phyloP scores from a whole-genome alignment of 2,888 invertebrate genomes.

The Tetramorium bicarinatum region DNA sequence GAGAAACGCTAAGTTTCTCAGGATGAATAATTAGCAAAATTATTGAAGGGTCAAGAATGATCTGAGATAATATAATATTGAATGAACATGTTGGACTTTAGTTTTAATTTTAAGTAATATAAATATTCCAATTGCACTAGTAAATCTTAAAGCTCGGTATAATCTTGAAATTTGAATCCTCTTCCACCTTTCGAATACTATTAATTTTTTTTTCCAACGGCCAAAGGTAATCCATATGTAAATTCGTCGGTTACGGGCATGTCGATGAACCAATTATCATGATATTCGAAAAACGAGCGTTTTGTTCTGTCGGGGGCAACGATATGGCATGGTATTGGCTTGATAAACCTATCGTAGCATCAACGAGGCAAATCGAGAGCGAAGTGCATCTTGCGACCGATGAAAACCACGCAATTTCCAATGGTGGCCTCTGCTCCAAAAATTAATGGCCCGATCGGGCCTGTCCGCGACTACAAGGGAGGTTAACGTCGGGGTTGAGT shows the following conservation, averaged over 20 bases:
- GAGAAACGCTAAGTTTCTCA: neutral
- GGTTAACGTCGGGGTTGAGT: conserved; percentile 56
- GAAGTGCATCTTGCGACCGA: conserved; percentile 45
- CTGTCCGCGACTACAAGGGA: conserved; percentile 53
- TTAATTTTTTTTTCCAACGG: neutral
- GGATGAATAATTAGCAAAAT: neutral
- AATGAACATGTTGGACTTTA: neutral
- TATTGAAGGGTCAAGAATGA: neutral
- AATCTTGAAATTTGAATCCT: neutral
- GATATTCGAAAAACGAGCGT: conserved; percentile 40
- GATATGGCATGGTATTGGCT: conserved; percentile 37
- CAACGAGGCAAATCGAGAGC: conserved; percentile 42
- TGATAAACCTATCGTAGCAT: conserved; percentile 48
- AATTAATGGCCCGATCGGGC: conserved; percentile 58
- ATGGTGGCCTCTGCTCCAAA: conserved; percentile 50
- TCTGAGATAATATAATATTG: neutral
- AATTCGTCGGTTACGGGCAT: conserved; percentile 11
- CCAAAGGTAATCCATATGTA: conserved; percentile 12
- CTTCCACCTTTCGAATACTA: neutral
- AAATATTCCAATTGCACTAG: neutral
- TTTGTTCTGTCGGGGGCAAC: conserved; percentile 38
- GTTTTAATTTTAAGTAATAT: neutral
- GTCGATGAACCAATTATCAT: conserved; percentile 47
- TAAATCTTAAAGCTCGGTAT: neutral
- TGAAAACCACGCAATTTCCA: conserved; percentile 60